Conservation (phyloP, 2,888 invertebrate genomes). For the Dusona sp. region DNA sequence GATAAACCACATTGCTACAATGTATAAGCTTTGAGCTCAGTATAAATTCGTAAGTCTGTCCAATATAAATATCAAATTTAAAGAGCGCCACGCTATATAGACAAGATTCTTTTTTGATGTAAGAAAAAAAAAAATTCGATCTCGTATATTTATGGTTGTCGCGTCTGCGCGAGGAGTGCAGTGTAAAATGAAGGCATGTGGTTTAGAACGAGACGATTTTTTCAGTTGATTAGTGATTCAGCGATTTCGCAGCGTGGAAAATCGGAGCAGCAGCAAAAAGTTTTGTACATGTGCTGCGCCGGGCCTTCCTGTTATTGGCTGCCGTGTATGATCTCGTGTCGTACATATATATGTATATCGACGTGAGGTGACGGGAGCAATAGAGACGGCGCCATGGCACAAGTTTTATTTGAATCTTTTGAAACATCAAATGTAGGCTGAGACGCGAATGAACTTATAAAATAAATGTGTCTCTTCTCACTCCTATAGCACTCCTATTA, state of each 20-base stretch:
- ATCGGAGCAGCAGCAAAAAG: not conserved
- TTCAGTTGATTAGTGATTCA: constrained; percentile 14
- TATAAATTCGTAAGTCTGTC: not conserved
- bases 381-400: constrained; percentile 65
- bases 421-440: constrained; percentile 69
- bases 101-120: not conserved
- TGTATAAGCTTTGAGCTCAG: not conserved
- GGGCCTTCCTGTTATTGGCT: constrained; percentile 5
- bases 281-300: constrained; percentile 4
- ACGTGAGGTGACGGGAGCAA: constrained; percentile 46
- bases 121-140: not conserved
- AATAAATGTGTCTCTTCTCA: constrained; percentile 55
- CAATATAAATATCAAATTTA: constrained; percentile 9
- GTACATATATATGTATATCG: constrained; percentile 27
- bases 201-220: constrained; percentile 20
- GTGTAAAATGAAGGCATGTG: not conserved
- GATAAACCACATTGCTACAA: not conserved
- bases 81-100: not conserved
- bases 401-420: constrained; percentile 64
- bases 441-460: constrained; percentile 69
- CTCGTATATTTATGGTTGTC: not conserved
- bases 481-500: constrained; percentile 29
- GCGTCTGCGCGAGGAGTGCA: not conserved
- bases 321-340: not conserved
- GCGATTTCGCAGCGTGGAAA: constrained; percentile 15